These are phyloP conservation scores for Meteorus cinctellus DNA, from an alignment of 2,888 invertebrate species.

Conservation along the genomic window DNA sequence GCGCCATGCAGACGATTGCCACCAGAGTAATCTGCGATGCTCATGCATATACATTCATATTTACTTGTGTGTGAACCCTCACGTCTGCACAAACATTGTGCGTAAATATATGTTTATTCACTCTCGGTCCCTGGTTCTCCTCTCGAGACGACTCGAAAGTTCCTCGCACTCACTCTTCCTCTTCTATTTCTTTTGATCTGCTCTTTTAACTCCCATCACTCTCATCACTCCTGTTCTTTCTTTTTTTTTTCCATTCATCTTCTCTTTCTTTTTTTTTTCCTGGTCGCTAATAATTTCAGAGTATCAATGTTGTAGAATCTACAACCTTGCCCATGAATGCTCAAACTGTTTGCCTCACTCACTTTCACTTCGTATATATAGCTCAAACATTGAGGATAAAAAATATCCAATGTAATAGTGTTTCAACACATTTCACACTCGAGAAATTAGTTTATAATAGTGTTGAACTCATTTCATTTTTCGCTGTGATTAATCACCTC, in stretches of 20 bases:
- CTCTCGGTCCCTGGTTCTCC: neutral
- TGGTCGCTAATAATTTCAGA: neutral
- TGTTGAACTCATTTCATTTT: too few species aligned
- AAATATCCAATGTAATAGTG: too few species aligned
- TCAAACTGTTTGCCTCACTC: neutral
- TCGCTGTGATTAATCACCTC: too few species aligned
- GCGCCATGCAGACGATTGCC: slow-evolving; percentile 51
- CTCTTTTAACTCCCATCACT: neutral
- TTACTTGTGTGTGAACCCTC: slow-evolving; percentile 17
- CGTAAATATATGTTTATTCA: slow-evolving; percentile 23
- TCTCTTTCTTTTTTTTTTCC: neutral
- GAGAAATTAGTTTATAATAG: too few species aligned
- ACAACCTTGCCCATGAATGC: neutral
- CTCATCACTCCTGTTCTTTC: neutral
- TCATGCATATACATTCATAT: slow-evolving; percentile 29
- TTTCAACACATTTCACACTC: too few species aligned
- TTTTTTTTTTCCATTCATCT: neutral
- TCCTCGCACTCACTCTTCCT: neutral
- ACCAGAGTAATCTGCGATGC: slow-evolving; percentile 23
- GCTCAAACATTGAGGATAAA: neutral
- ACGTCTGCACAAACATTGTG: slow-evolving; percentile 31
- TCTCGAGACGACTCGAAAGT: neutral
- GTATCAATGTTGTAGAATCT: neutral
- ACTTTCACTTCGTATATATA: slow-evolving; percentile 10
- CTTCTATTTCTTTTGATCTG: neutral